Evolutionary conservation across 2,797 vertebrate genomes (phyloP), one percentile per base, ranked within the genome.

Genomic region (Scleropages formosus): DNA sequence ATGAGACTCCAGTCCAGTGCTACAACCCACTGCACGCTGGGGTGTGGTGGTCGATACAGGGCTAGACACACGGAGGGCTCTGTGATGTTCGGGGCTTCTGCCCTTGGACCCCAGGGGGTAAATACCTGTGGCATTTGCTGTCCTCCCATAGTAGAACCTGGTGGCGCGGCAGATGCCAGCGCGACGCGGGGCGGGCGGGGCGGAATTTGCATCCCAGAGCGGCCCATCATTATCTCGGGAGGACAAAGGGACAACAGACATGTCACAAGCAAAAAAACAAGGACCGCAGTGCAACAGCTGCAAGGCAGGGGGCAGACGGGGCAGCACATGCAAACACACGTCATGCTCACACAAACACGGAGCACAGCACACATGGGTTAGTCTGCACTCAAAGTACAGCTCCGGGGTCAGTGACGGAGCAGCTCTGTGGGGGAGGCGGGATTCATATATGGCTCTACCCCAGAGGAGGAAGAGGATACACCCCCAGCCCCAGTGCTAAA

Each of bases 41-140:
- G 31, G 31, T 39, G 31, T 39, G 31, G 31, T 39, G 2, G 31
- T 2, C 2, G 31, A 39, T 31, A 39, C 6, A 31, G 31, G 31
- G 31, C 31, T 39, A 39, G 31, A 39, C 62, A 64, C 0, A 58
- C 49, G 27, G 51, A 66, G 24, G 12, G 4, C 61, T 66, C 11
- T 53, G 18, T 51, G 63, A 69, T 56, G 24, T 44, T 27, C 13
- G 44, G 0, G 79, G 58, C 20, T 31, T 31, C 47, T 13, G 47
- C 49, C 80, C 75, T 65, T 77, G 79, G 68, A 76, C 10, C 75
- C 79, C 61, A 61, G 66, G 78, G 78, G 78, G 78, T 88, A 89
- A 92, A 91, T 93, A 97, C 95, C 95, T 96, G 95, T 90, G 94
- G 85, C 85, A 94, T 92, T 77, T 91, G 89, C 91, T 93, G 94